Percentiles rank a stretch among this genome's conserved stretches.
Conservation (phyloP, 2,113 vertebrate genomes). For the Rissa tridactyla region DNA sequence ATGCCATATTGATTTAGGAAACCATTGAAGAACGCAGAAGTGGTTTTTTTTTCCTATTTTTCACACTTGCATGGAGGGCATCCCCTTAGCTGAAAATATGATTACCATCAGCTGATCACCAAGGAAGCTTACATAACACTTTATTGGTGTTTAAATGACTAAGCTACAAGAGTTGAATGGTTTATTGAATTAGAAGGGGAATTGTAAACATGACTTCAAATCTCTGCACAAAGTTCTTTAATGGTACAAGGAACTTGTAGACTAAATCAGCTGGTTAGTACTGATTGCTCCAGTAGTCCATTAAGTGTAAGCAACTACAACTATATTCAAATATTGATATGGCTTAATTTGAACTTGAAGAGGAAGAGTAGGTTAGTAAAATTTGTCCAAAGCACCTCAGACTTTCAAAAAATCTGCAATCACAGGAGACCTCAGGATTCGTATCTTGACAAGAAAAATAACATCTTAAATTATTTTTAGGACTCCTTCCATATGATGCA, state of each 20-base stretch:
- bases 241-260: background rate
- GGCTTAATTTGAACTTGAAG: background rate
- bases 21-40: background rate
- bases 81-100: constrained; percentile 7
- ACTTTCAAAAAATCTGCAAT: background rate
- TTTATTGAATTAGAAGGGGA: background rate
- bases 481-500: background rate
- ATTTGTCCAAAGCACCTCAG: background rate
- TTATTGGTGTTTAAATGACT: background rate
- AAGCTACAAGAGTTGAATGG: background rate
- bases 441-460: background rate
- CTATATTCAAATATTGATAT: background rate
- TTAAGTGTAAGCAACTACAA: background rate
- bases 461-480: background rate
- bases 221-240: background rate
- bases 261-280: background rate
- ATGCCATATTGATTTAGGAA: constrained; percentile 40
- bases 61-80: background rate
- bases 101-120: background rate
- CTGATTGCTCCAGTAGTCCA: background rate
- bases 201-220: background rate
- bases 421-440: background rate
- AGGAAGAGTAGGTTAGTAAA: background rate
- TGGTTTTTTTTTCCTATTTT: background rate
- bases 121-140: background rate